phyloP scores from a whole-genome alignment of 30 jellyfish, hydroid and myxozoan species.

The Sanderia malayensis region DNA sequence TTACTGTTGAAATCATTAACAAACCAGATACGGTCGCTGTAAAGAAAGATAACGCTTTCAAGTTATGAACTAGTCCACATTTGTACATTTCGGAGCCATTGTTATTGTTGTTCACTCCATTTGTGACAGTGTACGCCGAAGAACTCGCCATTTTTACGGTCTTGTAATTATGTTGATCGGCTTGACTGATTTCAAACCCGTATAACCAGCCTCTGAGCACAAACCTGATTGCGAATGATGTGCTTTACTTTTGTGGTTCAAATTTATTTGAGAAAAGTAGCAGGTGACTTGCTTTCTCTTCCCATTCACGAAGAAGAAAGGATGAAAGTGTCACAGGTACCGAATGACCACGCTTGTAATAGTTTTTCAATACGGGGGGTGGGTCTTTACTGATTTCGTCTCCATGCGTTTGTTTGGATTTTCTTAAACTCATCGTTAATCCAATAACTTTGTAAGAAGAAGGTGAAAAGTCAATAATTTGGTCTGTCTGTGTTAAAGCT shows the following conservation, averaged over 20 bases:
- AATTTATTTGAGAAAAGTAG: constrained; percentile 31
- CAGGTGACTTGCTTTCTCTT: constrained; percentile 53
- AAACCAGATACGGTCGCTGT: constrained; percentile 38
- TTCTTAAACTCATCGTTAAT: too few species aligned
- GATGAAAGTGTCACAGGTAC: constrained; percentile 57
- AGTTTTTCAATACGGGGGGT: constrained; percentile 14
- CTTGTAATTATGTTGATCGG: neutral
- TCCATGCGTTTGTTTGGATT: too few species aligned
- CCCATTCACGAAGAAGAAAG: constrained; percentile 28
- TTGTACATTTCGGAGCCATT: constrained; percentile 27
- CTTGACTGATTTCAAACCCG: neutral
- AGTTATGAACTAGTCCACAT: constrained; percentile 57
- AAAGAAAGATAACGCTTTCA: constrained; percentile 50
- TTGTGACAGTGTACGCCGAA: neutral
- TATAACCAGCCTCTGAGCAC: neutral
- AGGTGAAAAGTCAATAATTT: too few species aligned
- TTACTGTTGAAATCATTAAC: constrained; percentile 42
- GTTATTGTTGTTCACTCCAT: neutral
- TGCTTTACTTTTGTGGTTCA: constrained; percentile 14
- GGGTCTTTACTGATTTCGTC: too few species aligned
- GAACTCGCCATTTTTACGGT: neutral
- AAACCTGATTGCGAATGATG: too few species aligned
- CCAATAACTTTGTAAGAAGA: too few species aligned
- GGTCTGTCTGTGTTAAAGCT: too few species aligned
- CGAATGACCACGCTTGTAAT: constrained; percentile 44